A percentile compares a stretch with the other conserved stretches of the same genome.
Conservation (phyloP, 1,140 invertebrate genomes). For the Nephila pilipes region DNA sequence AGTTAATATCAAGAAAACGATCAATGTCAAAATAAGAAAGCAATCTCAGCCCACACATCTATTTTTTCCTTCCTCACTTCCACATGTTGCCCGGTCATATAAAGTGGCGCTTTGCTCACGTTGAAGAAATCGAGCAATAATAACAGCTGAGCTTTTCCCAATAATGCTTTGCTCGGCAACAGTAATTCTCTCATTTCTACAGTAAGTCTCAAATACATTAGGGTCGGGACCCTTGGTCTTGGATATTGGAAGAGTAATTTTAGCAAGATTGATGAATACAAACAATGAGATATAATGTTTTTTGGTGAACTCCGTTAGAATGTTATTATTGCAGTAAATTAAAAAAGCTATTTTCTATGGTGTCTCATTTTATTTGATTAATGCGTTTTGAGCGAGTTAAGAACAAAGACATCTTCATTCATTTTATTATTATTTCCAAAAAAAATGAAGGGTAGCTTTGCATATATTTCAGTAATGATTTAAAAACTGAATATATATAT, state of each 20-base stretch:
- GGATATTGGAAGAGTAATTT: slow-evolving; percentile 60
- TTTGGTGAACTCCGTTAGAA: background rate
- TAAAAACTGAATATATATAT: no score
- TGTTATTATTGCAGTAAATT: background rate
- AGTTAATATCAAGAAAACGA: slow-evolving; percentile 1
- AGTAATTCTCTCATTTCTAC: slow-evolving; percentile 50
- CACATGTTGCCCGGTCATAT: background rate
- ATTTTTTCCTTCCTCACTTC: background rate
- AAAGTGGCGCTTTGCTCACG: background rate
- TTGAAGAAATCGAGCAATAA: slow-evolving; percentile 27
- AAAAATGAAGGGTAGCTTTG: background rate
- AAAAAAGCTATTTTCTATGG: background rate
- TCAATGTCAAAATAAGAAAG: slow-evolving; percentile 1
- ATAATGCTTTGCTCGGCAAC: slow-evolving; percentile 54
- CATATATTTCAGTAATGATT: no score
- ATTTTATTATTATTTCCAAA: background rate
- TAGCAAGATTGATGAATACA: slow-evolving; percentile 48
- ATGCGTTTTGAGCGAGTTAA: background rate
- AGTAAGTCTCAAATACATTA: slow-evolving; percentile 56
- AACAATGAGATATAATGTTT: slow-evolving; percentile 47
- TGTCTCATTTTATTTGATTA: slow-evolving; percentile 13
- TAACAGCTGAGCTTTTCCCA: slow-evolving; percentile 56
- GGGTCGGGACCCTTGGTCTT: slow-evolving; percentile 20
- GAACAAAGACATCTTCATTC: background rate
- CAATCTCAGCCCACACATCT: background rate